Evolutionary conservation across 2,113 vertebrate species (phyloP).

Genomic region (Piprites chloris): DNA sequence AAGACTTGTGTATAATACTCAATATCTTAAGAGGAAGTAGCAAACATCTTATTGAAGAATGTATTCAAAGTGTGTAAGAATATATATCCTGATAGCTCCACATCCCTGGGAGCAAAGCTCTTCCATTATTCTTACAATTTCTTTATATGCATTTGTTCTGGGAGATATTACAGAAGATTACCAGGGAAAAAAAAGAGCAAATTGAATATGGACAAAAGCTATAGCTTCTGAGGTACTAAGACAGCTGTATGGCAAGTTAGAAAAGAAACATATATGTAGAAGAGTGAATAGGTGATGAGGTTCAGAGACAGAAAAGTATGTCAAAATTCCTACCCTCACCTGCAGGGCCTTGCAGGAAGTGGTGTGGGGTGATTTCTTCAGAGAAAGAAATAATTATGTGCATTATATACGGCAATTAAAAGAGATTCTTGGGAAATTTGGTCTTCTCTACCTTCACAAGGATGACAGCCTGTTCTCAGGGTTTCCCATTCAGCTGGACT

Average conservation of each 20-base stretch:
- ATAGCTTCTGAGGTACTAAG: not conserved
- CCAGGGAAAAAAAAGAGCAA: not conserved
- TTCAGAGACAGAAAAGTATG: not conserved
- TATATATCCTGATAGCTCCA: not conserved
- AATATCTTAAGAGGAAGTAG: not conserved
- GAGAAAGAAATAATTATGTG: constrained; percentile 42
- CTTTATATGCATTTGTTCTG: not conserved
- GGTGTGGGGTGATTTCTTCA: not conserved
- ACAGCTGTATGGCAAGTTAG: not conserved
- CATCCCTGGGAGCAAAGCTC: not conserved
- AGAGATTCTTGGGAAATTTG: not conserved
- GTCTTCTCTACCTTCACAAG: not conserved
- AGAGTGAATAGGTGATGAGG: not conserved
- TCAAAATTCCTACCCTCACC: not conserved
- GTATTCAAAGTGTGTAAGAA: not conserved
- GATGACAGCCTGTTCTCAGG: not conserved
- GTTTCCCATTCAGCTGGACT: not conserved
- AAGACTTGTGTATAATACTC: not conserved
- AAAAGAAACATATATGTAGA: not conserved
- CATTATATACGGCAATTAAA: not conserved
- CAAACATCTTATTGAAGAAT: not conserved
- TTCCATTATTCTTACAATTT: not conserved
- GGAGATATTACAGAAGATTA: not conserved
- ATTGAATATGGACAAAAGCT: not conserved
- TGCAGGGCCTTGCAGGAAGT: not conserved